These are phyloP conservation scores for Clavelina lepadiformis DNA, from an alignment of 23 tunicate genomes.

Conservation along the genomic window DNA sequence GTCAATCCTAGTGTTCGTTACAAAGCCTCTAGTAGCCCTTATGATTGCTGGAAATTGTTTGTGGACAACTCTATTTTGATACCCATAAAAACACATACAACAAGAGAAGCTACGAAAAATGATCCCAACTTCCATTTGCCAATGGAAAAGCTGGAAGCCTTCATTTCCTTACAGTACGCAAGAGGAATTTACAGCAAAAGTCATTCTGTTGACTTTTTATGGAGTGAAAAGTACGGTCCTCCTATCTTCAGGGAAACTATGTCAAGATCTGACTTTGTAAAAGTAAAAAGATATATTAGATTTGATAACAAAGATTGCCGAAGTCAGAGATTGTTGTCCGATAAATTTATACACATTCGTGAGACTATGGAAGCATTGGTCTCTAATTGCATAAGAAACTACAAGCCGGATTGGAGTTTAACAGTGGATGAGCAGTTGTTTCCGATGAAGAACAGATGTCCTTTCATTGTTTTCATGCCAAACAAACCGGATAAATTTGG, in stretches of 20 bases:
- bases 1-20: conserved; percentile 10
- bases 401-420: conserved; percentile 14
- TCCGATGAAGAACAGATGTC: conserved; percentile 19
- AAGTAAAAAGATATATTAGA: conserved; percentile 14
- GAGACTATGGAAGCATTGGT: conserved; percentile 8
- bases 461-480: conserved; percentile 21
- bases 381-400: conserved; percentile 8
- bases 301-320: conserved; percentile 24
- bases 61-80: conserved; percentile 9
- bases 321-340: not conserved
- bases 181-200: conserved; percentile 20
- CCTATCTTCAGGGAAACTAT: conserved; percentile 17
- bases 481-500: conserved; percentile 11
- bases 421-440: conserved; percentile 17
- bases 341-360: conserved; percentile 3
- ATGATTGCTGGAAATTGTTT: conserved; percentile 5
- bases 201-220: conserved; percentile 27
- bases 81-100: conserved; percentile 4
- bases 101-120: conserved; percentile 15
- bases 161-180: conserved; percentile 7
- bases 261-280: conserved; percentile 8
- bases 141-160: conserved; percentile 24
- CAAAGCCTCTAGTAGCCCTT: conserved; percentile 10
- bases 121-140: conserved; percentile 3
- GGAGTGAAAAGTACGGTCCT: conserved; percentile 14